Conservation (phyloP, 2,888 invertebrate genomes). For the Campoplex capitator region DNA sequence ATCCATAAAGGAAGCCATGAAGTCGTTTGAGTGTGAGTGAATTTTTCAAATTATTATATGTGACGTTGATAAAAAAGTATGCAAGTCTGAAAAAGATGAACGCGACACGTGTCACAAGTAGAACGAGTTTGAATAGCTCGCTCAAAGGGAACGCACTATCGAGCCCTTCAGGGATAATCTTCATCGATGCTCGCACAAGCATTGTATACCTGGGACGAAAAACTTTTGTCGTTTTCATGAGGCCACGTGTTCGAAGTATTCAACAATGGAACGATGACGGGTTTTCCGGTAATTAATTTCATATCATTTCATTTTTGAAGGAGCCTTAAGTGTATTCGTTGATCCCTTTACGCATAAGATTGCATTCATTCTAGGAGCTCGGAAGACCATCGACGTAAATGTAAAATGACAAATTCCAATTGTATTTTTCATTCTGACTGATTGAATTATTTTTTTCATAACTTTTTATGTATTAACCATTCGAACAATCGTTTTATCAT, state of each 20-base stretch:
- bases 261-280: neutral
- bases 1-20: slow-evolving; percentile 27
- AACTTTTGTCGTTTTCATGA: slow-evolving; percentile 14
- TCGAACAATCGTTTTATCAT: neutral
- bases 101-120: slow-evolving; percentile 73
- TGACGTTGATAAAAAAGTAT: slow-evolving; percentile 65
- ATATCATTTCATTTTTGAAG: neutral
- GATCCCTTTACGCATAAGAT: neutral
- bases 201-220: slow-evolving; percentile 39
- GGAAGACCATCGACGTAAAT: neutral
- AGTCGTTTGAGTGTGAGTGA: slow-evolving; percentile 37
- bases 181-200: neutral
- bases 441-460: neutral
- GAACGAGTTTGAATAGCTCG: slow-evolving; percentile 59
- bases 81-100: slow-evolving; percentile 72
- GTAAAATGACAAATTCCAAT: neutral
- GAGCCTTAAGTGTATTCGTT: neutral
- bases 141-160: slow-evolving; percentile 25
- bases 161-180: slow-evolving; percentile 38
- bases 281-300: slow-evolving; percentile 8
- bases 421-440: neutral
- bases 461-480: neutral
- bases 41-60: slow-evolving; percentile 32
- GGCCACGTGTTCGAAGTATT: slow-evolving; percentile 22
- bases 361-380: neutral